These are phyloP conservation scores for Dendroctonus ponderosae DNA, from an alignment of 1,140 invertebrate species.

Conservation along the genomic window DNA sequence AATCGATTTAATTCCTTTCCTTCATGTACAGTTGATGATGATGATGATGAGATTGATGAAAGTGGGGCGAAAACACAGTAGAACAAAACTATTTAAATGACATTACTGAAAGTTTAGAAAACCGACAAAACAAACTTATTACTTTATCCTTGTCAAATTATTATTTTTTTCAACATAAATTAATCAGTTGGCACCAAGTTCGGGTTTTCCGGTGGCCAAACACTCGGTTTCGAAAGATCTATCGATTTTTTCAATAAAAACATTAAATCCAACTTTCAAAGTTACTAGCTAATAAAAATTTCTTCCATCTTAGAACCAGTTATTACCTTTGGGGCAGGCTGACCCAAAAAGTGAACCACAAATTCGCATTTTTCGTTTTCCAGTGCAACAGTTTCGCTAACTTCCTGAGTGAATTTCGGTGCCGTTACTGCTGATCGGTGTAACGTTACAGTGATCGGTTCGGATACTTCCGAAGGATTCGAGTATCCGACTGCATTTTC, in stretches of 20 bases:
- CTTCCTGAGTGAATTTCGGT: slow-evolving; percentile 66
- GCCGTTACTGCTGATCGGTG: slow-evolving; percentile 65
- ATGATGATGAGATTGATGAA: too few species aligned
- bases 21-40: too few species aligned
- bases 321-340: slow-evolving; percentile 69
- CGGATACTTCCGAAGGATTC: slow-evolving; percentile 73
- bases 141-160: too few species aligned
- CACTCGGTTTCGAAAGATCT: too few species aligned
- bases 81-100: too few species aligned
- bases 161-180: too few species aligned
- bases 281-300: background rate
- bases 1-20: too few species aligned
- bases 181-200: too few species aligned
- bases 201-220: too few species aligned
- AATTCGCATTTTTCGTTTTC: slow-evolving; percentile 84
- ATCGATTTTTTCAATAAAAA: background rate
- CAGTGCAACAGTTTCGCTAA: slow-evolving; percentile 64
- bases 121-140: too few species aligned
- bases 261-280: background rate
- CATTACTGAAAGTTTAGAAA: too few species aligned
- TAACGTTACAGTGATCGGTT: slow-evolving; percentile 71
- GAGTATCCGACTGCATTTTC: slow-evolving; percentile 82
- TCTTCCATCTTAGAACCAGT: background rate
- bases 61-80: too few species aligned
- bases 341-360: slow-evolving; percentile 75